Evolutionary conservation across 2,113 vertebrate genomes (phyloP).

Genomic region (Chelonoidis abingdonii): DNA sequence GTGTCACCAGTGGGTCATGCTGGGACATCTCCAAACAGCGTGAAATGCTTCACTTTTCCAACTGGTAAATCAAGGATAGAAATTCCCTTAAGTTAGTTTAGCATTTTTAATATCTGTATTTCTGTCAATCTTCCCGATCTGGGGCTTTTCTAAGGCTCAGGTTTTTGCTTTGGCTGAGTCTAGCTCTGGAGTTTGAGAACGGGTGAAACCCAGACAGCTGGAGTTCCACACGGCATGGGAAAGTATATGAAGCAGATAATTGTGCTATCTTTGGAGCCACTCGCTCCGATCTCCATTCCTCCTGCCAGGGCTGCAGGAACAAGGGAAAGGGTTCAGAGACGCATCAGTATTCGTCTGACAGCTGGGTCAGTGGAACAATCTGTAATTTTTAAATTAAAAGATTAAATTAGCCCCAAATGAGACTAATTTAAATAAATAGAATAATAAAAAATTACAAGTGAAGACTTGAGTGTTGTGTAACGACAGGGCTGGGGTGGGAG

Average conservation of each 20-base stretch:
- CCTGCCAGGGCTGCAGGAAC: neutral
- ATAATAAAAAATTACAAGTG: neutral
- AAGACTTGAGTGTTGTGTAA: neutral
- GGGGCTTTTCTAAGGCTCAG: neutral
- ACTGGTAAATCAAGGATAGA: neutral
- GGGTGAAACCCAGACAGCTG: too few relatives aligned
- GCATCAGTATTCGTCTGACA: neutral
- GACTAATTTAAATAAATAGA: too few relatives aligned
- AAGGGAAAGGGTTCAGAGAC: neutral
- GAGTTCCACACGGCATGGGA: neutral
- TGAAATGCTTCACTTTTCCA: neutral
- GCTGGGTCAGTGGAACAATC: neutral
- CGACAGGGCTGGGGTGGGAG: neutral
- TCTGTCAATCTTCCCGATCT: neutral
- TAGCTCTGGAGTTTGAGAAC: neutral
- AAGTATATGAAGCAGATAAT: neutral
- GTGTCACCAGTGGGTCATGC: neutral
- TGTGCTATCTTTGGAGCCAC: neutral
- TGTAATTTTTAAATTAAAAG: neutral
- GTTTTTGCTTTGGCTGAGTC: neutral
- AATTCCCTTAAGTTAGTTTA: neutral
- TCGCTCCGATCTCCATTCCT: neutral
- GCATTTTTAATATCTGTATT: neutral
- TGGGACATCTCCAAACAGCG: neutral
- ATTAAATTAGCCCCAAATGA: neutral